A percentile compares a stretch with the other conserved stretches of the same genome.
Conservation (phyloP, 1,140 invertebrate species). For the Panagrolaimus sp. region DNA sequence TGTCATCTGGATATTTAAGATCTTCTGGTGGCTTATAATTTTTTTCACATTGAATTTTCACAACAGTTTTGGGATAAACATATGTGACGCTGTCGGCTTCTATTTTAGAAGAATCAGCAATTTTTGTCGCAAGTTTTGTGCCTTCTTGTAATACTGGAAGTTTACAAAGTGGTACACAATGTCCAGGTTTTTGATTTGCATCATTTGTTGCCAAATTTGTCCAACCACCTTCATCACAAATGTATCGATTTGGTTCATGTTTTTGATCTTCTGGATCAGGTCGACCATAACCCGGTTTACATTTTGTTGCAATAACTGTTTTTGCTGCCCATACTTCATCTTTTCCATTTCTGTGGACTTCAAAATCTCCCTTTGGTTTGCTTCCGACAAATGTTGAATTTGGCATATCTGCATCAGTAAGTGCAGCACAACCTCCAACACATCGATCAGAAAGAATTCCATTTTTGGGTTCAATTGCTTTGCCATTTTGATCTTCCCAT, state of each 20-base stretch:
- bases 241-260: background rate
- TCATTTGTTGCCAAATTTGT: background rate
- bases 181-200: background rate
- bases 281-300: background rate
- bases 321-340: slow-evolving; percentile 4
- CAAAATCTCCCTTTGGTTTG: background rate
- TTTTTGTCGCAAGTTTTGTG: background rate
- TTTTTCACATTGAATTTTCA: background rate
- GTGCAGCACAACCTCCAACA: background rate
- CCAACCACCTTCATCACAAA: background rate
- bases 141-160: slow-evolving; percentile 1
- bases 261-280: background rate
- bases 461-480: background rate
- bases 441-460: background rate
- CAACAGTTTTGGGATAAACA: background rate
- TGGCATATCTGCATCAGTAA: background rate
- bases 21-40: background rate
- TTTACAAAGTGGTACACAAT: slow-evolving; percentile 2
- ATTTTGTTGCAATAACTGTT: background rate
- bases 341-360: background rate
- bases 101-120: background rate
- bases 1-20: background rate
- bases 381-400: background rate
- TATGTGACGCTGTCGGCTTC: background rate
- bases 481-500: slow-evolving; percentile 1